phyloP scores from a whole-genome alignment of 1,140 invertebrate genomes.

The Subanguina moxae region DNA sequence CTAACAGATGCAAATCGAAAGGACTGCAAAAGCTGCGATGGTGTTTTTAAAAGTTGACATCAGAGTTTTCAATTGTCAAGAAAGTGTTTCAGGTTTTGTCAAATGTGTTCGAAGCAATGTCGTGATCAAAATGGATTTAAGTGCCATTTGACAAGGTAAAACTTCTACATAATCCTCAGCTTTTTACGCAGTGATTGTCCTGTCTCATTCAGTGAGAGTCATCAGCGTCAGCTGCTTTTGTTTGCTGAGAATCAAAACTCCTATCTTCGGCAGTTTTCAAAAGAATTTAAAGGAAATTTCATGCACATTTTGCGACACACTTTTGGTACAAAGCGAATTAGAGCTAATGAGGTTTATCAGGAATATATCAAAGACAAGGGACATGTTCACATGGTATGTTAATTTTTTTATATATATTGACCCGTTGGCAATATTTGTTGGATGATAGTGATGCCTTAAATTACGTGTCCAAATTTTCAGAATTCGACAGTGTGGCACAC shows the following conservation, averaged over 20 bases:
- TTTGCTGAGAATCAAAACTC: conserved; percentile 89
- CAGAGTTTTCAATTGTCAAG: not conserved
- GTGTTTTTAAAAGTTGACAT: conserved; percentile 65
- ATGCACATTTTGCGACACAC: conserved; percentile 68
- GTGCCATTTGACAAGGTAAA: no score
- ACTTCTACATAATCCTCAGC: no score
- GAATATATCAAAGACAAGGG: conserved; percentile 86
- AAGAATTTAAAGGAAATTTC: conserved; percentile 54
- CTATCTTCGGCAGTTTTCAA: conserved; percentile 79
- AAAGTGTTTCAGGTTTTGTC: conserved; percentile 68
- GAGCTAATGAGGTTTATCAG: conserved; percentile 94
- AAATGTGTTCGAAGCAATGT: conserved; percentile 99
- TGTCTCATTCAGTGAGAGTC: conserved; percentile 83
- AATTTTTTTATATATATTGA: no score
- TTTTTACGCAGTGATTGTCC: no score
- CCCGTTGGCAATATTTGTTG: not conserved
- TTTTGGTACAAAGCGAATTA: conserved; percentile 80
- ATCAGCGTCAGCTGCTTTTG: conserved; percentile 88
- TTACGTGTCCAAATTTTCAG: not conserved
- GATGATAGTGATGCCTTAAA: not conserved
- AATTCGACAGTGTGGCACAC: conserved; percentile 90
- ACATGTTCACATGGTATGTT: conserved; percentile 81
- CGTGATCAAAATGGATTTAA: conserved; percentile 87
- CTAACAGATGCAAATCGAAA: conserved; percentile 97
- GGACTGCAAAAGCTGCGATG: conserved; percentile 94